A percentile compares a stretch with the other conserved stretches of the same genome.
Evolutionary conservation across 2,113 vertebrate species (phyloP).

Genomic region (Semicossyphus pulcher): DNA sequence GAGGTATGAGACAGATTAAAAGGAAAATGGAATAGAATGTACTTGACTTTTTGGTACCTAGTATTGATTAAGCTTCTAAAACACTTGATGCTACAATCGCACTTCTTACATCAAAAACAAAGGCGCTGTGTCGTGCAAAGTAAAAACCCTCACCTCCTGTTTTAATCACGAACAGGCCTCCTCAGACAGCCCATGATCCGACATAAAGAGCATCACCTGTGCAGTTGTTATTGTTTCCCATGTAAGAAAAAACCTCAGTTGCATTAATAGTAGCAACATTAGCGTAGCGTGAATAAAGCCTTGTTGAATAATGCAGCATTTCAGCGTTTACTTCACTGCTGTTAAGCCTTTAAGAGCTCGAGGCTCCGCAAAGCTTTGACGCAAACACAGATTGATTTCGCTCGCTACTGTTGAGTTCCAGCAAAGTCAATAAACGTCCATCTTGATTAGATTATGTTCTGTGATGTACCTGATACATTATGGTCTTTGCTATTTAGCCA

Average conservation of each 20-base stretch:
- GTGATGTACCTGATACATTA: slow-evolving; percentile 11
- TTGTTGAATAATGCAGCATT: slow-evolving; percentile 19
- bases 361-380: slow-evolving; percentile 20
- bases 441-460: slow-evolving; percentile 37
- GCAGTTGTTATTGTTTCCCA: background rate
- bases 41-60: background rate
- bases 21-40: too few species aligned
- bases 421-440: slow-evolving; percentile 55
- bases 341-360: background rate
- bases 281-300: background rate
- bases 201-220: background rate
- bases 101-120: background rate
- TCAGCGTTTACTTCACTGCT: slow-evolving; percentile 11
- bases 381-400: slow-evolving; percentile 55
- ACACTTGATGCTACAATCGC: background rate
- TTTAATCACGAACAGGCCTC: background rate
- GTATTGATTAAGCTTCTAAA: background rate
- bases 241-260: background rate
- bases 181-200: too few species aligned
- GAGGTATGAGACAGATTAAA: background rate
- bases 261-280: background rate
- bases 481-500: background rate
- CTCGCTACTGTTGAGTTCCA: slow-evolving; percentile 21
- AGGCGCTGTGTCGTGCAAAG: background rate
- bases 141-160: background rate